Evolutionary conservation across 2,797 vertebrate species (phyloP), one percentile per base, ranked within the genome.

Genomic region (Erethizon dorsatum): DNA sequence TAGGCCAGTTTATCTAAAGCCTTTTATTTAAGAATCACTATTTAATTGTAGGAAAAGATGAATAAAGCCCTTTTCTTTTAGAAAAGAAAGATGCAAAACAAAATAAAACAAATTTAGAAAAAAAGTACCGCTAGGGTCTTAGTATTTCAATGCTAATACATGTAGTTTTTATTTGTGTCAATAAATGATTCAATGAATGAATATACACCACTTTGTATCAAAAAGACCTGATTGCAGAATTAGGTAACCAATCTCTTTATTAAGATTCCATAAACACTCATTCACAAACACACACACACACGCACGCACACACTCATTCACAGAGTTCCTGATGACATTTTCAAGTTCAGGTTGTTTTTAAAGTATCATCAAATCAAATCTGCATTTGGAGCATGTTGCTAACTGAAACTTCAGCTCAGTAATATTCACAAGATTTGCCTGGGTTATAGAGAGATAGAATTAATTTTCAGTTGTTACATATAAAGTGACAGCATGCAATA

Each of bases 381-480:
- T 57, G 6, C 14, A 87, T 28, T 82, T 63, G 20, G 7, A 84
- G 13, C 45, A 90, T 50, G 69, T 31, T 67, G 17, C 57, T 54
- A 77, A 79, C 31, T 50, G 22, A 78, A 54, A 73, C 37, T 77
- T 82, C 56, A 20, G 2, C 69, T 90, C 54, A 84, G 28, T 57
- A 45, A 17, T 31, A 63, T 57, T 79, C 13, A 17, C 83, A 22
- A 5, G 45, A 84, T 87, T 95, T 90, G 13, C 6, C 54, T 87
- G 37, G 73, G 33, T 67, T 94, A 88, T 65, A 52, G 33, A 71
- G 83, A 31, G 28, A 88, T 75, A 91, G 41, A 84, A 78, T 77
- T 90, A 52, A 93, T 91, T 78, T 92, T 78, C 54, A 83, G 52
- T 67, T 31, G 82, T 83, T 91, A 91, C 82, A 24, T 83, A 80